Conservation (phyloP, 1,140 invertebrate species). For the Caenorhabditis latens region DNA sequence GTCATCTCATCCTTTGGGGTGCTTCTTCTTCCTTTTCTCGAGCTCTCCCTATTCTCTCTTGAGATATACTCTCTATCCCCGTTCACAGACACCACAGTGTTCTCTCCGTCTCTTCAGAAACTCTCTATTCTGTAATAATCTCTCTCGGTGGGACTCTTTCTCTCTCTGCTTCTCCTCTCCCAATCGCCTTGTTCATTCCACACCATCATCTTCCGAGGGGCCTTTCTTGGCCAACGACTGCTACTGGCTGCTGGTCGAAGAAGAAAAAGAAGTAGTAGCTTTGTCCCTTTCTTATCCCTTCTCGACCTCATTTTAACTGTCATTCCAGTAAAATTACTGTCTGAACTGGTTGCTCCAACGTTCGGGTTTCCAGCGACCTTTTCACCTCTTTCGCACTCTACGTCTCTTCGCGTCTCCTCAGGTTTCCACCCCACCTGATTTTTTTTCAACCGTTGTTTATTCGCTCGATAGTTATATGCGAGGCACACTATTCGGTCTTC, state of each 20-base stretch:
- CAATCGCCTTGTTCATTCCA: conserved; percentile 54
- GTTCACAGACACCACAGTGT: conserved; percentile 29
- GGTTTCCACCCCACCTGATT: no score
- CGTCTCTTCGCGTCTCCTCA: not conserved
- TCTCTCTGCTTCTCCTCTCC: conserved; percentile 45
- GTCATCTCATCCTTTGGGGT: not conserved
- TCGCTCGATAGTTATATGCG: not conserved
- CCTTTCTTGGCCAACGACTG: conserved; percentile 51
- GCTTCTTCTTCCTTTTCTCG: not conserved
- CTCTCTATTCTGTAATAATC: conserved; percentile 40
- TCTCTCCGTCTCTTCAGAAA: conserved; percentile 32
- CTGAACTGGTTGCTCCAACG: not conserved
- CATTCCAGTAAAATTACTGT: not conserved
- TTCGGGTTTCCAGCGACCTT: not conserved
- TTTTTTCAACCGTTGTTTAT: conserved; percentile 12
- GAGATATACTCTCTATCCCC: conserved; percentile 32
- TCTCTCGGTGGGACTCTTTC: conserved; percentile 31
- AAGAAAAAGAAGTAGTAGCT: conserved; percentile 37
- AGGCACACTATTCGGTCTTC: no score
- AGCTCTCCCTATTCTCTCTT: conserved; percentile 15
- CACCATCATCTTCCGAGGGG: conserved; percentile 54
- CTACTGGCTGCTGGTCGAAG: conserved; percentile 38
- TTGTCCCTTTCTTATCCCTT: conserved; percentile 36
- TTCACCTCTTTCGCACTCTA: conserved; percentile 1
- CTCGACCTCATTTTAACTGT: conserved; percentile 19